Base-by-base conservation (phyloP, 1,140 invertebrate species). In the Drosophila sturtevanti region DNA sequence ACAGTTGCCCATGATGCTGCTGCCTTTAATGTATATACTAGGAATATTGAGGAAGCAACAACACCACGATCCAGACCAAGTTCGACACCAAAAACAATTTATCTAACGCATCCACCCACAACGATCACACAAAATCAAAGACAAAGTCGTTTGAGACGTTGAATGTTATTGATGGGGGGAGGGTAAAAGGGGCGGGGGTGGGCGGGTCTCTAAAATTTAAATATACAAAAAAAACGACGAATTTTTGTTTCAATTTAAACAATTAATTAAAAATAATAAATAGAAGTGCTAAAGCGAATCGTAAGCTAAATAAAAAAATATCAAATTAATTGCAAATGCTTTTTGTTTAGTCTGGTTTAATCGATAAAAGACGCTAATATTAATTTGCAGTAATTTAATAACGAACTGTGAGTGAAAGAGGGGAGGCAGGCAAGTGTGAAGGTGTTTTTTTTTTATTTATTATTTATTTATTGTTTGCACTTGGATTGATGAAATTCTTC, bases 241-340 rank as follows among this genome's bases (percentile, higher is more conserved):
- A 86, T 64, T 55, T 86, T 85, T 85, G 81, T 48, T 21, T 48
- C 41, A 72, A 82, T 82, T 66, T 89, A 68, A 89, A 77, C 68
- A 77, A 86, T 79, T 72, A 87, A 73, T 89, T 82, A 81, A 81
- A 75, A 66, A 51, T 34, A 77, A 81, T 74, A 85, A 79, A 86
- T 86, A 87, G 51, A 78, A 65, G 74, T 63, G 77, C 55, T 81
- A 85, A 85, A 74, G 66, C 44, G 51, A 61, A 81, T 27, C 60
- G 24, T 71, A 61, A 80, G 58, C 37, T 58, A 31, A 52, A 63
- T 14, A 44, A 79, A 41, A 63, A 44, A 16, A 77, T 37, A 37
- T 58, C 60, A 59, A 68, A 52, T 60, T 63, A 54, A 67, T 60
- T 48, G 12, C 37, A 65, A 63, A 68, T 44, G 11, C 11, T 60